Base-by-base conservation (phyloP, 2,113 vertebrate species). In the cattle (Bos taurus) region DNA sequence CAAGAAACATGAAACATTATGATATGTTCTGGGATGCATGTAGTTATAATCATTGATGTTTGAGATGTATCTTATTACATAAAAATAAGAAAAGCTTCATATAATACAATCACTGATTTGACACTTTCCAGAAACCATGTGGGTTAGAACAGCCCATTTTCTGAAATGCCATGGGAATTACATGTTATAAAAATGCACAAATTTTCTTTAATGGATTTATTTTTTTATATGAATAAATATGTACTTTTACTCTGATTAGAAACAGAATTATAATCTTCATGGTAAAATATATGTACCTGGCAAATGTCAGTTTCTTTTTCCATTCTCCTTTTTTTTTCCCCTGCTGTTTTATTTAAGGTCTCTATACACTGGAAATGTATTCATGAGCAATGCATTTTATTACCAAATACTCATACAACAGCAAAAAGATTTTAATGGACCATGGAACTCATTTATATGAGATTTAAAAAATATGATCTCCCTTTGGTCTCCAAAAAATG, bases 391-490 rank as follows among this genome's bases (percentile, higher is more conserved):
- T 57, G 50, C 19, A 88, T 96, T 97, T 97, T 46, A 85, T 54
- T 94, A 80, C 36, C 81, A 67, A 54, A 88, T 87, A 94, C 86
- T 86, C 48, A 85, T 74, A 74, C 46, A 95, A 86, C 12, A 82
- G 86, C 85, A 83, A 87, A 93, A 94, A 80, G 48, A 59, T 94
- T 52, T 96, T 96, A 97, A 94, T 98, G 81, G 46, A n/a, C 46
- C 85, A 83, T 90, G 62, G 85, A 96, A 90, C 56, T 97, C 90
- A 97, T 96, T 97, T 96, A 84, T 90, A 60, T 94, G 85, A 94
- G 36, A 94, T 96, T 92, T 93, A 0, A 94, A 95, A 97, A 94
- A 71, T 92, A 86, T 86, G 60, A 96, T 96, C 96, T 98, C 48
- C 88, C 43, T 50, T 96, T 96, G 91, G 77, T 82, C 36, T 96